Evolutionary conservation across 2,888 invertebrate species (phyloP).

Genomic region (Malacosoma neustria): DNA sequence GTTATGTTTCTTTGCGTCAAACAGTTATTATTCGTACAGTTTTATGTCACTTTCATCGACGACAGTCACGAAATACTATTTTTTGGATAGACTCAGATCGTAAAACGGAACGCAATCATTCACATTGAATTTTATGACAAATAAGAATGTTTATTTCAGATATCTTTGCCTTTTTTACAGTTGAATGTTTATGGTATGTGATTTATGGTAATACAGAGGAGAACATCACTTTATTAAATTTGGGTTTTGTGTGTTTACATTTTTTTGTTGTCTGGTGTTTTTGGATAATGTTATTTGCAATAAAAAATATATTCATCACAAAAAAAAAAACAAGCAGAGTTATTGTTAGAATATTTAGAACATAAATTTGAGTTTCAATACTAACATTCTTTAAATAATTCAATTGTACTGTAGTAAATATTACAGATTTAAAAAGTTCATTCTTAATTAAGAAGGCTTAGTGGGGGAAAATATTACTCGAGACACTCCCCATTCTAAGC

Average conservation of each 20-base stretch:
- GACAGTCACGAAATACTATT: slow-evolving; percentile 58
- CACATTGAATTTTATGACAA: slow-evolving; percentile 57
- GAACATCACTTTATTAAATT: slow-evolving; percentile 3
- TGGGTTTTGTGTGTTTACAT: not conserved
- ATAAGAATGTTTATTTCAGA: slow-evolving; percentile 20
- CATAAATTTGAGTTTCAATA: too few relatives aligned
- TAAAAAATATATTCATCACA: not conserved
- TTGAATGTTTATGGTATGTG: slow-evolving; percentile 13
- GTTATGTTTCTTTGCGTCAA: slow-evolving; percentile 34
- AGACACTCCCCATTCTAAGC: too few relatives aligned
- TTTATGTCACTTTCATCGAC: slow-evolving; percentile 51
- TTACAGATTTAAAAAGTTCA: too few relatives aligned
- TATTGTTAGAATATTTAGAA: too few relatives aligned
- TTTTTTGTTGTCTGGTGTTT: not conserved
- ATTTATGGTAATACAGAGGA: slow-evolving; percentile 8
- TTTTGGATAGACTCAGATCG: slow-evolving; percentile 42
- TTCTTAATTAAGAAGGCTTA: too few relatives aligned
- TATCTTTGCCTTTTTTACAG: slow-evolving; percentile 9
- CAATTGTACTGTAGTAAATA: too few relatives aligned
- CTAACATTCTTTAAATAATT: too few relatives aligned
- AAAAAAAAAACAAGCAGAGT: too few relatives aligned
- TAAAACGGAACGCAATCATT: slow-evolving; percentile 52
- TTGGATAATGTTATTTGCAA: not conserved
- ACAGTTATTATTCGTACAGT: slow-evolving; percentile 54
- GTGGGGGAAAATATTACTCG: too few relatives aligned